A percentile compares a stretch with the other conserved stretches of the same genome.
Evolutionary conservation across 2,113 vertebrate genomes (phyloP).

Genomic region (Engystomops pustulosus): DNA sequence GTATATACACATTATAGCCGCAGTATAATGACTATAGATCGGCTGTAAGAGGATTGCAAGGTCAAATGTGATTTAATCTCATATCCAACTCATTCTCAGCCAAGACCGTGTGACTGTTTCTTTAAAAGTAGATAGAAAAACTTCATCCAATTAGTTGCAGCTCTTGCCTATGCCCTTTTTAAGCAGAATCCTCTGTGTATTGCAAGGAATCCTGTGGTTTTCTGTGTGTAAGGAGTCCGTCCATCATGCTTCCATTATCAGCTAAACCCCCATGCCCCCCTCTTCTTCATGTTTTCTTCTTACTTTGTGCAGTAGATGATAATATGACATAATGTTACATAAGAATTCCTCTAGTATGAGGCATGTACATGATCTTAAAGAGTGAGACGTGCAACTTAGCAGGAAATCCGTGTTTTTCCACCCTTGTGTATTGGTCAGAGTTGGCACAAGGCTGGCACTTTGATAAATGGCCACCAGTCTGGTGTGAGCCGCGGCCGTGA

Average conservation of each 20-base stretch:
- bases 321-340: background rate
- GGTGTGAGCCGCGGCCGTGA: background rate
- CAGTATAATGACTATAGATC: background rate
- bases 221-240: conserved; percentile 11
- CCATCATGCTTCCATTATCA: conserved; percentile 5
- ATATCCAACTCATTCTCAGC: background rate
- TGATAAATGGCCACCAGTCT: background rate
- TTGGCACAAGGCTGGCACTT: background rate
- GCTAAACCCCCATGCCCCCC: background rate
- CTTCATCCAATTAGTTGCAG: background rate
- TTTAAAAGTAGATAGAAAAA: conserved; percentile 9
- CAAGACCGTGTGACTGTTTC: background rate
- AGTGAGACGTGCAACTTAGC: background rate
- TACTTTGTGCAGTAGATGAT: background rate
- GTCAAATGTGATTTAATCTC: background rate
- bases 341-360: background rate
- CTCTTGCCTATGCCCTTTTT: conserved; percentile 26
- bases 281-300: background rate
- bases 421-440: background rate
- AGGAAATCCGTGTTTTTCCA: background rate
- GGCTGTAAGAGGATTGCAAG: background rate
- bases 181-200: conserved; percentile 17
- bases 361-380: background rate
- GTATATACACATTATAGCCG: background rate
- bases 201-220: conserved; percentile 23